These are phyloP conservation scores for Stichodactyla mertensii DNA, from an alignment of 64 coral and sea anemone species.

Conservation along the genomic window DNA sequence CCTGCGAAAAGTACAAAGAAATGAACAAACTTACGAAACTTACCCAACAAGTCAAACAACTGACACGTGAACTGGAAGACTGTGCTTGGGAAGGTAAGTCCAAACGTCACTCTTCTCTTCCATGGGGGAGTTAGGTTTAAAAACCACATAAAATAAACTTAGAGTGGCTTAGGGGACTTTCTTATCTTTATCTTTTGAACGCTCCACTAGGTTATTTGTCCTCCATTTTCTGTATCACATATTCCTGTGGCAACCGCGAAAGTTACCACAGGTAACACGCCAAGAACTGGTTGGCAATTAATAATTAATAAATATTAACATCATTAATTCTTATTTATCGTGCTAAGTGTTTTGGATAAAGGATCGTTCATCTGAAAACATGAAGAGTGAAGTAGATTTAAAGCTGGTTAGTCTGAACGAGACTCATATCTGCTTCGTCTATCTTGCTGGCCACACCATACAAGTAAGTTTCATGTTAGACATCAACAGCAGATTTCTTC, in stretches of 20 bases:
- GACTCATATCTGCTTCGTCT: conserved; percentile 32
- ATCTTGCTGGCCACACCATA: conserved; percentile 43
- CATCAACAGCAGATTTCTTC: no score
- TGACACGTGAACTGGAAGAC: background rate
- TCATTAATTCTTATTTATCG: background rate
- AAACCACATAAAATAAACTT: background rate
- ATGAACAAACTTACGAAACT: background rate
- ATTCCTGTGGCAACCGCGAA: no score
- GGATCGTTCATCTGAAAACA: background rate
- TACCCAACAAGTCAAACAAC: background rate
- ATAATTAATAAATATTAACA: background rate
- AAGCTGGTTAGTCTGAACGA: background rate
- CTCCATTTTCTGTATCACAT: no score
- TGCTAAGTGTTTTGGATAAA: background rate
- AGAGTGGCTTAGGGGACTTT: background rate
- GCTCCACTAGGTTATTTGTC: no score
- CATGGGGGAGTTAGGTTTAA: background rate
- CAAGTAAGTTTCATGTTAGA: conserved; percentile 16
- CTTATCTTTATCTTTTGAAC: no score
- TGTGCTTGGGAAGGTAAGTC: background rate
- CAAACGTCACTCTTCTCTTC: background rate
- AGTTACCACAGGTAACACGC: no score
- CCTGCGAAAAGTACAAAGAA: background rate
- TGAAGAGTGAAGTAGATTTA: background rate
- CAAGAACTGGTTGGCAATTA: background rate